Base-by-base conservation (phyloP, 2,888 invertebrate genomes). In the Stenoptilia bipunctidactyla region DNA sequence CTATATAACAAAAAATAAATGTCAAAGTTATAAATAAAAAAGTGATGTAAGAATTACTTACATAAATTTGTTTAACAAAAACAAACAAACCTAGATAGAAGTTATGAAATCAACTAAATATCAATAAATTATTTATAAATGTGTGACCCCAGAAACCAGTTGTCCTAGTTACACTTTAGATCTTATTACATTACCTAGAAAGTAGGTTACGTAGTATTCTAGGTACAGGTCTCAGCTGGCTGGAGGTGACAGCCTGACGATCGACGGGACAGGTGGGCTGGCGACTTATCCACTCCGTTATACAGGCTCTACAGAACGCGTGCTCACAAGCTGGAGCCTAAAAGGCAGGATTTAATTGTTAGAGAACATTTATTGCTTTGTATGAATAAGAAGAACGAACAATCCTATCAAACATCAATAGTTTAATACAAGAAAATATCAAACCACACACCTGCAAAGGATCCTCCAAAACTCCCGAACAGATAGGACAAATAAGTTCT, bases 191-290 rank as follows among this genome's bases (percentile, higher is more conserved):
- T 56, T 71, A 90, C 92, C 92, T 91, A 58, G 96, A 91, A 47
- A 98, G 82, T 48, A 98, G 86, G 77, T 97, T 98, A 61, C 96
- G 88, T 52, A 97, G 87, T 66, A 98, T 97, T 65, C 97, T 88
- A 34, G 97, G 97, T 48, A 97, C 97, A 45, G 94, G 93, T 66
- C 96, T 88, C 25, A 98, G 85, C 73, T 96, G 96, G 45, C 90
- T 89, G n/a, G 93, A 89, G 27, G 95, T 95, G 52, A 97, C 92
- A 38, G 92, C 89, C 64, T 94, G 94, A 40, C 97, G 88, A 77
- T 98, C 97, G 36, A 97, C 92, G 2, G 97, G 97, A 65, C 97
- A 98, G 27, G 94, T 96, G 13, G 94, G 95, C 69, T 97, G 96
- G 38, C 94, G 89, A 49, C 92, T 92, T 50, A 97, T 89, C 97